Base-by-base conservation (phyloP, 2,888 invertebrate species). In the Caenorhabditis sp. region DNA sequence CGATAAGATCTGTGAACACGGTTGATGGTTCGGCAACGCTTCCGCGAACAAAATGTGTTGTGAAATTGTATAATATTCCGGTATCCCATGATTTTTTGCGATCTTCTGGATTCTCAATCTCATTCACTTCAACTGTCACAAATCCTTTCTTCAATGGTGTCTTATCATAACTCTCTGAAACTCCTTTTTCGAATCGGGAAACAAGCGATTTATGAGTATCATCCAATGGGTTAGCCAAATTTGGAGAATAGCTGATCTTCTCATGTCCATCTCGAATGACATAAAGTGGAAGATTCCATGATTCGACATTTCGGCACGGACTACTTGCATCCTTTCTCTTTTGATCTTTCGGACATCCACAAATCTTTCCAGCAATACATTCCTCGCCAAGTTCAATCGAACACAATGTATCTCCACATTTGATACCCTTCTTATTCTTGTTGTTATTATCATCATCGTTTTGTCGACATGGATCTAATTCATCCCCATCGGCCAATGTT, bases 31-130 rank as follows among this genome's bases (percentile, higher is more conserved):
- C 79, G 26, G 75, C 78, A 5, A 82, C 82, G 21, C 70, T 58
- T 53, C 82, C 83, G 10, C 67, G 64, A 50, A 76, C 77, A 68
- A 84, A 82, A 63, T 82, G 75, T 24, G 77, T 69, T 1, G 84
- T 84, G 77, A 82, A 85, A 61, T 85, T 85, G 81, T 78, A 84
- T 27, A 84, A 69, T n/a, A 83, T 69, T 24, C 85, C 85, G 14
- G 73, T 63, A 43, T 79, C 76, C 83, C 83, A 84, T 14, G 79
- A 66, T 74, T 81, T 64, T 36, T 81, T 80, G 21, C 77, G 36
- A n/a, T 58, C 62, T 21, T 73, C 65, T 14, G 82, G 82, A 55
- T 79, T 72, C 55, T 82, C 81, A 54, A 83, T 78, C 24, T 83
- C 83, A 54, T 81, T 81, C 21, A 73, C 68, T 66, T 73, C 77